Evolutionary conservation across 2,888 invertebrate species (phyloP).

Genomic region (Mythimna lalbum): DNA sequence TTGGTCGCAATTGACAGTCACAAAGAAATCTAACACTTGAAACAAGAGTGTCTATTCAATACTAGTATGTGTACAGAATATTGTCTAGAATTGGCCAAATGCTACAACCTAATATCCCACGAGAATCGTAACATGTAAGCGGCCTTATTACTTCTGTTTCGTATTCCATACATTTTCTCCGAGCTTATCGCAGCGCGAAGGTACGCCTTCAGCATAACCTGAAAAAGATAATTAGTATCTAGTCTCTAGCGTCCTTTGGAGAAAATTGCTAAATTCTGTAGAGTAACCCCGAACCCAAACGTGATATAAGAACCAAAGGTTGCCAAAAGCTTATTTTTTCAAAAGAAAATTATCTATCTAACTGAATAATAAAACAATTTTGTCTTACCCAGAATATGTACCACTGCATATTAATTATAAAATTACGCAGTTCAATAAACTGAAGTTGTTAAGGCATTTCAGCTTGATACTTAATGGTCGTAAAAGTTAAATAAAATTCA

Average conservation of each 20-base stretch:
- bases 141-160: conserved; percentile 43
- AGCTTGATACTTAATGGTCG: conserved; percentile 23
- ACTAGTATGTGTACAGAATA: not conserved
- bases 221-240: conserved; percentile 37
- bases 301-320: not conserved
- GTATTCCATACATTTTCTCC: conserved; percentile 57
- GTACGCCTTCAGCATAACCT: conserved; percentile 36
- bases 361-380: not conserved
- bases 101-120: conserved; percentile 30
- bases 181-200: conserved; percentile 51
- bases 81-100: conserved; percentile 13
- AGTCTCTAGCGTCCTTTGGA: conserved; percentile 18
- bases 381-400: not conserved
- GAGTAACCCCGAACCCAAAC: not conserved
- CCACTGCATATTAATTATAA: conserved; percentile 10
- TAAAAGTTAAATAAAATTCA: conserved; percentile 39
- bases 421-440: conserved; percentile 20
- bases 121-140: conserved; percentile 45
- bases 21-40: conserved; percentile 32
- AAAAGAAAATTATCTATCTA: not conserved
- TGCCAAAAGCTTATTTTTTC: not conserved
- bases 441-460: conserved; percentile 25
- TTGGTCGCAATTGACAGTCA: conserved; percentile 57
- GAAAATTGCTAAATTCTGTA: conserved; percentile 18
- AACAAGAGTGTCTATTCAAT: not conserved